phyloP scores from a whole-genome alignment of 64 coral and sea anemone species.

The Pachyseris speciosa region DNA sequence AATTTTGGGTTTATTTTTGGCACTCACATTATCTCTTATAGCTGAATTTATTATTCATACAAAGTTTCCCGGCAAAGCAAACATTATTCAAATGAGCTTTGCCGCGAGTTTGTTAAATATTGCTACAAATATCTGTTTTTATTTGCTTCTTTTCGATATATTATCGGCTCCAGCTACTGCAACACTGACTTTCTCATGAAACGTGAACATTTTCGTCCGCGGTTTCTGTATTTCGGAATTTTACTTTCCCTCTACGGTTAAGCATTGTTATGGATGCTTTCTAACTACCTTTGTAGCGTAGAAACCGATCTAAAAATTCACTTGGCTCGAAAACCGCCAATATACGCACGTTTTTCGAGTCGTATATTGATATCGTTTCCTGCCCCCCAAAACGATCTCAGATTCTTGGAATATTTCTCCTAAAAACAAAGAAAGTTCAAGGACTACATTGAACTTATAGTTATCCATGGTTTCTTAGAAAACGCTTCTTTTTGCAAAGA shows the following conservation, averaged over 20 bases:
- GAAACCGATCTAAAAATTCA: constrained; percentile 18
- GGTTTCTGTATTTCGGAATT: not conserved
- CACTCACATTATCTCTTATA: constrained; percentile 57
- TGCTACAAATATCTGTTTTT: not conserved
- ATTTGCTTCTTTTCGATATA: not conserved
- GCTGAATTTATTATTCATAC: constrained; percentile 69
- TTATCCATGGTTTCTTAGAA: constrained; percentile 26
- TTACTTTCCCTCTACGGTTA: not conserved
- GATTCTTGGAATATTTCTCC: not conserved
- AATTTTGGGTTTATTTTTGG: constrained; percentile 65
- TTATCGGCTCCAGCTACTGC: not conserved
- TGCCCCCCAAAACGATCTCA: not conserved
- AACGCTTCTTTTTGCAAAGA: constrained; percentile 15
- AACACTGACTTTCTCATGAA: not conserved
- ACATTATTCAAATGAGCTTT: constrained; percentile 31
- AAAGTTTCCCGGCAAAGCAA: constrained; percentile 17
- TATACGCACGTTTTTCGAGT: not conserved
- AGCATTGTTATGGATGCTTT: constrained; percentile 21
- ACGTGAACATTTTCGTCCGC: not conserved
- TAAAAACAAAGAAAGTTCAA: not conserved
- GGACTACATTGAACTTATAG: too few species aligned
- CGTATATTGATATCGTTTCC: not conserved
- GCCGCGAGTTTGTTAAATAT: not conserved
- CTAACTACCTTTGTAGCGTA: constrained; percentile 1
- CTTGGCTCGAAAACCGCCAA: not conserved